Percentiles rank a stretch among this genome's conserved stretches.
These are phyloP conservation scores for Clanis bilineata DNA, from an alignment of 2,888 invertebrate species.

Conservation along the genomic window DNA sequence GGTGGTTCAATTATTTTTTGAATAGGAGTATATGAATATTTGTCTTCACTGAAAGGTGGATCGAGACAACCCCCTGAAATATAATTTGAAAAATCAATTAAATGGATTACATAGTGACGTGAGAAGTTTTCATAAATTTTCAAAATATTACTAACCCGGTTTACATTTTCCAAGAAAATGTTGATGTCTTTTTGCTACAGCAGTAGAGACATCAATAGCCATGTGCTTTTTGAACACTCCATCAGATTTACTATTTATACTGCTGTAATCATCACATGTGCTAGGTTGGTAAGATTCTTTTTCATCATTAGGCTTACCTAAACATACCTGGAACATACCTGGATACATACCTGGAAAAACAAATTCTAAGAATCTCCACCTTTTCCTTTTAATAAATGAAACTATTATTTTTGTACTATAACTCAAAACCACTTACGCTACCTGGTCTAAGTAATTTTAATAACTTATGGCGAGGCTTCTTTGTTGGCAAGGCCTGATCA, in stretches of 20 bases:
- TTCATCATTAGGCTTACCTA: slow-evolving; percentile 49
- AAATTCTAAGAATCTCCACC: too few species aligned
- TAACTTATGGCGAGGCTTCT: slow-evolving; percentile 45
- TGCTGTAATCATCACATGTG: slow-evolving; percentile 17
- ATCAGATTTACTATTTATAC: slow-evolving; percentile 32
- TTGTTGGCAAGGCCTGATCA: slow-evolving; percentile 41
- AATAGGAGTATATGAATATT: slow-evolving; percentile 50
- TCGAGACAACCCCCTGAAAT: slow-evolving; percentile 69
- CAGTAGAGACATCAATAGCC: slow-evolving; percentile 23
- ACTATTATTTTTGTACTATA: not conserved
- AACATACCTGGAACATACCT: slow-evolving; percentile 49
- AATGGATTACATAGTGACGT: too few species aligned
- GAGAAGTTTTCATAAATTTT: not conserved
- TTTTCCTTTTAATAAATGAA: too few species aligned
- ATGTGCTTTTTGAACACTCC: slow-evolving; percentile 33
- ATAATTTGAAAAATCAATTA: not conserved
- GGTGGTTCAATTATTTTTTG: slow-evolving; percentile 13
- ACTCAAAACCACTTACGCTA: slow-evolving; percentile 22
- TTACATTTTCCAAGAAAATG: slow-evolving; percentile 65
- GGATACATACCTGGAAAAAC: too few species aligned
- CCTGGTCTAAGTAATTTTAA: slow-evolving; percentile 46
- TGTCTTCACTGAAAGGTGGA: slow-evolving; percentile 68
- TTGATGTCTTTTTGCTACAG: slow-evolving; percentile 34
- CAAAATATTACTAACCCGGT: slow-evolving; percentile 50
- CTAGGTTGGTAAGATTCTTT: slow-evolving; percentile 49